A percentile compares a stretch with the other conserved stretches of the same genome.
Conservation (phyloP, 2,888 invertebrate genomes). For the Drosophila rellima region DNA sequence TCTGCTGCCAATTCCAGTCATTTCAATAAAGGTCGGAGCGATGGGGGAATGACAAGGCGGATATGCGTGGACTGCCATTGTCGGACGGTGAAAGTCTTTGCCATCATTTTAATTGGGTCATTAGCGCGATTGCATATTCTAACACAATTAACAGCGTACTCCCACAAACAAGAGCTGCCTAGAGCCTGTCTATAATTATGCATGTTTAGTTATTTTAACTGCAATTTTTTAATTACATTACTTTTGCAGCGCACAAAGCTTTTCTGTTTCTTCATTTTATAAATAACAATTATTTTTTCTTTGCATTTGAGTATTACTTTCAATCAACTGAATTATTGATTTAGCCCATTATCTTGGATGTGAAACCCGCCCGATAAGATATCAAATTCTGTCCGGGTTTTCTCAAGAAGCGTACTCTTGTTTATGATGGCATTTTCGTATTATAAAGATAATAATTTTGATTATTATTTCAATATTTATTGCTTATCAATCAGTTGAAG, state of each 20-base stretch:
- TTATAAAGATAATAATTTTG: constrained; percentile 12
- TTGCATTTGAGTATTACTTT: neutral
- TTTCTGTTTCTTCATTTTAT: neutral
- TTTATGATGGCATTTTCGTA: constrained; percentile 4
- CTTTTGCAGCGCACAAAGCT: neutral
- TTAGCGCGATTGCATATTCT: constrained; percentile 70
- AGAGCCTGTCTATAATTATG: constrained; percentile 28
- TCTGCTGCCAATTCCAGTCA: neutral
- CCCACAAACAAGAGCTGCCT: constrained; percentile 1
- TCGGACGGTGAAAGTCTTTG: constrained; percentile 56
- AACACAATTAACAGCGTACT: constrained; percentile 40
- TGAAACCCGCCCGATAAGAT: constrained; percentile 38
- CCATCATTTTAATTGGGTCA: constrained; percentile 75
- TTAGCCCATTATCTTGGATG: constrained; percentile 14
- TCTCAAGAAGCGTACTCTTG: constrained; percentile 12
- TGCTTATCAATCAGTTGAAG: constrained; percentile 8
- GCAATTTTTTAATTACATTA: constrained; percentile 55
- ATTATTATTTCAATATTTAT: constrained; percentile 28
- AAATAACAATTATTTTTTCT: neutral
- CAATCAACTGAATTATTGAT: neutral
- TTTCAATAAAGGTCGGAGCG: constrained; percentile 5
- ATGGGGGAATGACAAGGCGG: constrained; percentile 10
- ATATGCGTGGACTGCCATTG: constrained; percentile 4
- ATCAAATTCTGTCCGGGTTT: constrained; percentile 8
- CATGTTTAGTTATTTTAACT: constrained; percentile 15